phyloP scores from a whole-genome alignment of 2,888 invertebrate species.

The Lysandra coridon region DNA sequence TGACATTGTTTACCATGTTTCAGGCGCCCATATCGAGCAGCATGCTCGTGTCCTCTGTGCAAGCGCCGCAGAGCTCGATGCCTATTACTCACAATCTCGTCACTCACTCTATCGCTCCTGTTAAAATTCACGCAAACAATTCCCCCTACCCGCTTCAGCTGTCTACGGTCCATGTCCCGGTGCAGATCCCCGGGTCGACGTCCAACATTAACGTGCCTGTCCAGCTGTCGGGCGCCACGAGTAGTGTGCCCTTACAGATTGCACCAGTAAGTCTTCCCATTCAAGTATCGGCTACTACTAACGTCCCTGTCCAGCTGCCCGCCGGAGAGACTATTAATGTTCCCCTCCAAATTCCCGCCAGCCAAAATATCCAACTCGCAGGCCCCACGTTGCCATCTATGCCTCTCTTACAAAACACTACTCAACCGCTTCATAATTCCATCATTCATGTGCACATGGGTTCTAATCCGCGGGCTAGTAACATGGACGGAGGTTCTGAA shows the following conservation, averaged over 20 bases:
- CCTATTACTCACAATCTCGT: conserved; percentile 70
- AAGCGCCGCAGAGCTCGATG: conserved; percentile 70
- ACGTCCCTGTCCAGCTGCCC: conserved; percentile 68
- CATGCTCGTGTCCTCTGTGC: conserved; percentile 76
- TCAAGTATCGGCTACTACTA: conserved; percentile 68
- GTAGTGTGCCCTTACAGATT: conserved; percentile 66
- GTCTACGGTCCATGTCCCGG: conserved; percentile 74
- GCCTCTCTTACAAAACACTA: conserved; percentile 66
- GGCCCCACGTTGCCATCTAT: conserved; percentile 63
- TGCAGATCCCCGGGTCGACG: conserved; percentile 71
- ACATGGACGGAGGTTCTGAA: conserved; percentile 62
- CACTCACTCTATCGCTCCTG: conserved; percentile 71
- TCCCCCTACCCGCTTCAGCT: conserved; percentile 69
- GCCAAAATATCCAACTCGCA: conserved; percentile 66
- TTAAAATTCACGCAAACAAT: conserved; percentile 68
- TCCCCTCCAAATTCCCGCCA: conserved; percentile 65
- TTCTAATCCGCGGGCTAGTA: conserved; percentile 58
- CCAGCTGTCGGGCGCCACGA: conserved; percentile 66
- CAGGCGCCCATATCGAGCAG: conserved; percentile 76
- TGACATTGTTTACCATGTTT: conserved; percentile 60
- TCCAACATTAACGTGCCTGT: conserved; percentile 74
- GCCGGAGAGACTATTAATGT: conserved; percentile 74
- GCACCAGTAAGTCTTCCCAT: conserved; percentile 70
- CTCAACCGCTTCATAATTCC: conserved; percentile 65
- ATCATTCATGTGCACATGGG: conserved; percentile 76